Evolutionary conservation across 2,888 invertebrate genomes (phyloP), one percentile per base, ranked within the genome.

Genomic region (Tipula lateralis): DNA sequence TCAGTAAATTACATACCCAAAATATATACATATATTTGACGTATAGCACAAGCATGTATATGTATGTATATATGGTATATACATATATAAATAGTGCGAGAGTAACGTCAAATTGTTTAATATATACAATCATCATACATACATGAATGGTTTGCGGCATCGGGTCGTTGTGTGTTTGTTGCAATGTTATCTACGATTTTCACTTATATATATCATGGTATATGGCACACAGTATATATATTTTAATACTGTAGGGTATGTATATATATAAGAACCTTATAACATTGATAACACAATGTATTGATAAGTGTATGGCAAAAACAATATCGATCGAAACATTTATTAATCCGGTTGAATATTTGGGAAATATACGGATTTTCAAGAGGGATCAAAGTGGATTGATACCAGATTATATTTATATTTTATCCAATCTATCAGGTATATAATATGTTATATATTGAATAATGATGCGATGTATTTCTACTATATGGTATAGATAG

Each of bases 1-100:
- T 66, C 66, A 66, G 66, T 66, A 66, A 66, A 66, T 24, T 66
- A 66, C 66, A 66, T 66, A 24, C 66, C 66, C 24, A 66, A 66
- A 66, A 66, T 66, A 24, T 24, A 66, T 24, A 66, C 66, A 66
- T n/a, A 44, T 44, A 44, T 2, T 7, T 50, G 44, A 50, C 66
- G 66, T 66, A 50, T n/a, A 39, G 9, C 4, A 13, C 39, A 3
- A 39, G n/a, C 39, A 39, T 39, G 2, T 66, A 24, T 24, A 2
- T 24, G 39, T 66, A 24, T 34, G n/a, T n/a, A n/a, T n/a, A n/a
- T n/a, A n/a, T n/a, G n/a, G n/a, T n/a, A n/a, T 6, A 16, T 44
- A n/a, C 6, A 5, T 16, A 7, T 16, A 6, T 50, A n/a, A n/a
- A n/a, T n/a, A n/a, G 5, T 50, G 7, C 12, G 12, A 66, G 66